Base-by-base conservation (phyloP, 2,888 invertebrate species). In the Helleia helle region DNA sequence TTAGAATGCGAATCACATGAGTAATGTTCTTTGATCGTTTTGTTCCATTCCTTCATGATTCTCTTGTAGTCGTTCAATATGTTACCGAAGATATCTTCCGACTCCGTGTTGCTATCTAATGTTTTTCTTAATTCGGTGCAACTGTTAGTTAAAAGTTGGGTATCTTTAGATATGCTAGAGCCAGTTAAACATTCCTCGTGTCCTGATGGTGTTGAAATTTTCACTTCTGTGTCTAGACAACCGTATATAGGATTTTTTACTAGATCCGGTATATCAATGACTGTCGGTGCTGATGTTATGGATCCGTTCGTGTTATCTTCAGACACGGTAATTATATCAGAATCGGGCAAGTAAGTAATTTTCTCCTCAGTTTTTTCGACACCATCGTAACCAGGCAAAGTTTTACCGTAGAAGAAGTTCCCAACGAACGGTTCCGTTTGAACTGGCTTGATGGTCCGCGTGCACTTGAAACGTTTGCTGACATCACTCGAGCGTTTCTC, bases 41-140 rank as follows among this genome's bases (percentile, higher is more conserved):
- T 66, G 48, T 86, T 85, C 85, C 86, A 86, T 52, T 84, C 77
- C 38, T 73, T 79, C 83, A 86, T 85, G 51, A 81, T 80, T 44
- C 65, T 68, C 58, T 79, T 80, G 47, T 85, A 86, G 56, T 86
- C 86, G 42, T 64, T 75, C 1, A 81, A 59, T 41, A 86, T 75
- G 28, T 54, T 71, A 12, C 62, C 49, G 28, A 75, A 52, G 6
- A 83, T 52, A 40, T 77, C 68, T 34, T 63, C 65, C 3, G 68
- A 43, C 31, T 58, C 55, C 42, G 65, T 64, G 49, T 55, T 63
- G 44, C 61, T 66, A 34, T 56, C 59, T 71, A 76, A 74, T 2
- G 79, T 74, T 41, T 73, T 60, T 50, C 72, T 64, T 37, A 84
- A 54, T 51, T 84, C 84, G 3, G 80, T 74, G 49, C 84, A 84